Evolutionary conservation across 37 sponge, comb jelly and placozoan genomes (phyloP).

Genomic region (Bolinopsis microptera): DNA sequence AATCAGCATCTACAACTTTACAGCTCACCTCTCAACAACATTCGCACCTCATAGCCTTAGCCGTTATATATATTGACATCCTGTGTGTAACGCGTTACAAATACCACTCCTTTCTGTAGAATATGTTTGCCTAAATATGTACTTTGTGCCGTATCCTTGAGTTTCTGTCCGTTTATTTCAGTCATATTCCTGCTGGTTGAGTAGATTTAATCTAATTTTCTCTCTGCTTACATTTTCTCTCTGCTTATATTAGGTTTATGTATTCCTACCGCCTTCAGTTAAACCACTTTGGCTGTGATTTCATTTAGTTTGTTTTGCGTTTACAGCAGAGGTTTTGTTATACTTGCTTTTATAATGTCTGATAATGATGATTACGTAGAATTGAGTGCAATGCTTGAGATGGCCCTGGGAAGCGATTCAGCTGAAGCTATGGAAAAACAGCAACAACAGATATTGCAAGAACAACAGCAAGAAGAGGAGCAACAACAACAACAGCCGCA

Average conservation of each 20-base stretch:
- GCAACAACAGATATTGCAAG: not conserved
- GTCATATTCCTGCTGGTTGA: not conserved
- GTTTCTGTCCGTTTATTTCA: not conserved
- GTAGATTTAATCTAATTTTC: not conserved
- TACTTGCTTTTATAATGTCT: not conserved
- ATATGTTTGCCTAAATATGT: too few relatives aligned
- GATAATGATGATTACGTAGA: slow-evolving; percentile 7
- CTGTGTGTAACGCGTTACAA: too few relatives aligned
- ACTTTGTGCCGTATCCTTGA: not conserved
- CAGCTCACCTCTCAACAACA: not conserved
- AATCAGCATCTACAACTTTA: not conserved
- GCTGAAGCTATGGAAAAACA: not conserved
- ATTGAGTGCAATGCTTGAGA: not conserved
- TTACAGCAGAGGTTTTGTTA: too few relatives aligned
- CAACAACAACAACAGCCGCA: too few relatives aligned
- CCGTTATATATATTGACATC: too few relatives aligned
- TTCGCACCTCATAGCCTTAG: not conserved
- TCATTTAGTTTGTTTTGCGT: too few relatives aligned
- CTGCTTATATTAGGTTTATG: not conserved
- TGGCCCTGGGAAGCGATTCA: not conserved
- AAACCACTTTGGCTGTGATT: not conserved
- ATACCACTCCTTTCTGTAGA: too few relatives aligned
- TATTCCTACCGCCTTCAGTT: not conserved
- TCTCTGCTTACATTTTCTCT: not conserved
- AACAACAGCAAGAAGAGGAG: not conserved